Evolutionary conservation across 2,797 vertebrate genomes (phyloP), one percentile per base, ranked within the genome.

Genomic region (Enteromius viviparus): DNA sequence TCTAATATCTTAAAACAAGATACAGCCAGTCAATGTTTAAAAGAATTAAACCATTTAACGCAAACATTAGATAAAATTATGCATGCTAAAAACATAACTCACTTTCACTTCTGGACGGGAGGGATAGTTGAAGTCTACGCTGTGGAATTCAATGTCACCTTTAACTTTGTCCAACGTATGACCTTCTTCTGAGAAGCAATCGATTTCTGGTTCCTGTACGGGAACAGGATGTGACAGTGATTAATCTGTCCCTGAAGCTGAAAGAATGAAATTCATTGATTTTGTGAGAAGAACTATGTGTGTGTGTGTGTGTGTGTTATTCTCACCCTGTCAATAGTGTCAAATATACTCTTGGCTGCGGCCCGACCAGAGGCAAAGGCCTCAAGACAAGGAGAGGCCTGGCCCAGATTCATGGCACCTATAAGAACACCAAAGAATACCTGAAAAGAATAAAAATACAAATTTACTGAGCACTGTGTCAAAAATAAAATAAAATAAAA

Each of bases 131-230:
- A 99, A 99, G 1, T 94, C 93, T 87, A 99, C 94, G 5, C 96
- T 96, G 82, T 97, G 96, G 89, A 99, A 99, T 93, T 97, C 95
- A 89, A 99, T 96, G 90, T 99, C 96, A 86, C 98, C 97, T 87
- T 93, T 96, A 26, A 99, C 90, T 92, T 89, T 93, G 81, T 99
- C 96, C 90, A 99, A 90, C 89, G 95, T 98, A 90, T 97, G 93
- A 76, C 97, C 98, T 15, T 96, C 95, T 87, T 99, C 96, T 87
- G 98, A 98, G 92, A 99, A 95, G 90, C 96, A 98, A 89, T 99
- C 95, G 86, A 99, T 99, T 87, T 91, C 66, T 66, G 97, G 96
- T 91, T 96, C 91, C 98, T 99, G 90, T 49, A 85, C 21, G 29
- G 80, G 19, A 81, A 88, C 26, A 55, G 32, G 47, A 37, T 6